Base-by-base conservation (phyloP, 2,888 invertebrate genomes). In the Leucophora obtusa region DNA sequence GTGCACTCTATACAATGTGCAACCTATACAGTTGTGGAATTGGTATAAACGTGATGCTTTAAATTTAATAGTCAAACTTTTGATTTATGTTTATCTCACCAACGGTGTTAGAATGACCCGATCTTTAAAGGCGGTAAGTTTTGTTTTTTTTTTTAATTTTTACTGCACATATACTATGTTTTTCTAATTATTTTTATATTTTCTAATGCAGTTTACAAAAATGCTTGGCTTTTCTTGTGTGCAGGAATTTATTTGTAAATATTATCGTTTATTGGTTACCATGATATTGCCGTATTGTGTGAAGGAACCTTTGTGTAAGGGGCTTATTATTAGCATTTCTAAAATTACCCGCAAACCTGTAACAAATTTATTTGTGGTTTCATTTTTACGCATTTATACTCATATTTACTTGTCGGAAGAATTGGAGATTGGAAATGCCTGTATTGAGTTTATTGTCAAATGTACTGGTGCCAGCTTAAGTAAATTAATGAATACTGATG, bases 301-400 rank as follows among this genome's bases (percentile, higher is more conserved):
- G 89, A 82, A 91, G 91, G 85, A 88, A 35, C 89, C 89, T 0
- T 84, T 85, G 15, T 88, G 87, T 60, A 92, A 92, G 50, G 91
- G 91, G 1, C 92, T 95, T 82, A 92, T 95, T 59, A 92, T 88
- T 2, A 80, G 85, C 0, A 85, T 89, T 14, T 86, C 89, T 2
- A 88, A 89, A 62, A 85, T 88, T 3, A 76, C 88, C 9, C 85
- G 86, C 0, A 89, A 88, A 47, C 85, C 89, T 1, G 83, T 89
- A 10, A 91, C 92, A 0, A 92, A 93, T 50, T 92, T 95, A 83
- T 90, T 95, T 14, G 91, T 92, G 1, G 92, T 92, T 71, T 93
- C 94, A 73, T 94, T 94, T 85, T 92, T 94, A 63, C 93, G 94
- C 62, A 93, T 95, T 63, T 96, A 95, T 83, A 92, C 95, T 1